Conservation (phyloP, 2,113 vertebrate genomes). For the Erythrocebus patas region DNA sequence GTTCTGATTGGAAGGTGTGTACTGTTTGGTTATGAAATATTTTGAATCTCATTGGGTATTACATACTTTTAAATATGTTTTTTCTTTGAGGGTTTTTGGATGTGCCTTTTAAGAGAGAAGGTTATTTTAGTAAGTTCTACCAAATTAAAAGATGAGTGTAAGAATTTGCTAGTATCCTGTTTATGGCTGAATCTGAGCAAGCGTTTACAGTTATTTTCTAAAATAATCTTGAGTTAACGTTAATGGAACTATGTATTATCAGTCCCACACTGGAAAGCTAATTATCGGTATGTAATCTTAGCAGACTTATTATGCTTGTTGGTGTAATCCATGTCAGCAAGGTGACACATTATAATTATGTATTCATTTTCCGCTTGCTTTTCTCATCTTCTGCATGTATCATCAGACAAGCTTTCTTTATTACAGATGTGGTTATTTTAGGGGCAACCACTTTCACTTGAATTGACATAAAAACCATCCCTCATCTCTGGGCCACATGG, state of each 20-base stretch:
- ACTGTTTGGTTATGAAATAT: constrained; percentile 23
- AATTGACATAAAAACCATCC: constrained; percentile 25
- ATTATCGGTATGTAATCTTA: constrained; percentile 50
- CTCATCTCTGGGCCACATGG: not conserved
- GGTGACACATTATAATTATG: constrained; percentile 58
- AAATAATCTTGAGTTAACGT: constrained; percentile 52
- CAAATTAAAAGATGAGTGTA: constrained; percentile 54
- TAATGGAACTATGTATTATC: constrained; percentile 51
- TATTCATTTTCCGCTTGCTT: constrained; percentile 50
- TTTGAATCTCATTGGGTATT: constrained; percentile 31
- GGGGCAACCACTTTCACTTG: constrained; percentile 23
- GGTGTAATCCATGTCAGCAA: constrained; percentile 45
- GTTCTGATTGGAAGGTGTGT: not conserved
- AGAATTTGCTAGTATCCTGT: constrained; percentile 43
- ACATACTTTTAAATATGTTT: constrained; percentile 1
- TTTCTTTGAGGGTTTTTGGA: not conserved
- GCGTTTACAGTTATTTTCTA: constrained; percentile 59
- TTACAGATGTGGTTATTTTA: constrained; percentile 47
- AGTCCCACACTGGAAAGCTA: constrained; percentile 40
- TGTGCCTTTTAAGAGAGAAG: constrained; percentile 37
- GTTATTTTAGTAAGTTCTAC: constrained; percentile 49
- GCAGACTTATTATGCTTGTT: constrained; percentile 59
- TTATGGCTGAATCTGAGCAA: constrained; percentile 42
- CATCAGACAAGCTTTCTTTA: constrained; percentile 46
- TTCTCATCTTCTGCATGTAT: constrained; percentile 11